phyloP scores from a whole-genome alignment of 2,113 vertebrate species.

The Genyomyrus donnyi region DNA sequence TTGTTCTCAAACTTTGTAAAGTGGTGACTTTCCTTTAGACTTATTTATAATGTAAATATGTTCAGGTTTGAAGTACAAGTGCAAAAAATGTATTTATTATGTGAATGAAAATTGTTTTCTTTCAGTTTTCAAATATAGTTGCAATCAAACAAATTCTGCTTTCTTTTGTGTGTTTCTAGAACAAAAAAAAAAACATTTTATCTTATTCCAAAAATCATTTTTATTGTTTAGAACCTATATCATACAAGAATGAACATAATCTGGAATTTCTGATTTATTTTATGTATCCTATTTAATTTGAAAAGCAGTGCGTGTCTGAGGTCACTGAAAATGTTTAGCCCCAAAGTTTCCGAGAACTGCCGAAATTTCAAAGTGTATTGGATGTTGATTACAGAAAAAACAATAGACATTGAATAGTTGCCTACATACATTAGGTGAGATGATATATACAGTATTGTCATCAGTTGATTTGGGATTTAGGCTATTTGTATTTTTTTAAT shows the following conservation, averaged over 20 bases:
- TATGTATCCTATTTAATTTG: conserved; percentile 7
- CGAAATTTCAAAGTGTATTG: neutral
- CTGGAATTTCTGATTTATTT: conserved; percentile 5
- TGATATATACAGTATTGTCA: neutral
- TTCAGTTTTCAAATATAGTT: conserved; percentile 83
- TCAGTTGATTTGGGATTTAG: neutral
- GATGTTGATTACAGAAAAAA: neutral
- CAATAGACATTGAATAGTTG: neutral
- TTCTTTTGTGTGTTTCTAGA: conserved; percentile 50
- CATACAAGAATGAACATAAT: neutral
- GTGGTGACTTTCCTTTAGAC: conserved; percentile 76
- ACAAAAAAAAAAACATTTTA: conserved; percentile 16
- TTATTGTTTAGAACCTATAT: conserved; percentile 12
- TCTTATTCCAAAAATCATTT: conserved; percentile 43
- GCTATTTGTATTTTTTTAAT: neutral
- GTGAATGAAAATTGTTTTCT: conserved; percentile 66
- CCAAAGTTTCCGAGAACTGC: neutral
- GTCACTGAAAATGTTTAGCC: neutral
- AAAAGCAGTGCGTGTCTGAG: neutral
- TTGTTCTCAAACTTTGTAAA: conserved; percentile 72
- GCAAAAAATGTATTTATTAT: conserved; percentile 97
- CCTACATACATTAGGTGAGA: neutral
- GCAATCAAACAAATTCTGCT: conserved; percentile 49
- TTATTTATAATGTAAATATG: conserved; percentile 99
- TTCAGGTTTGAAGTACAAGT: conserved; percentile 79